Conservation (phyloP, 2,888 invertebrate species). For the Archips crataeganus region DNA sequence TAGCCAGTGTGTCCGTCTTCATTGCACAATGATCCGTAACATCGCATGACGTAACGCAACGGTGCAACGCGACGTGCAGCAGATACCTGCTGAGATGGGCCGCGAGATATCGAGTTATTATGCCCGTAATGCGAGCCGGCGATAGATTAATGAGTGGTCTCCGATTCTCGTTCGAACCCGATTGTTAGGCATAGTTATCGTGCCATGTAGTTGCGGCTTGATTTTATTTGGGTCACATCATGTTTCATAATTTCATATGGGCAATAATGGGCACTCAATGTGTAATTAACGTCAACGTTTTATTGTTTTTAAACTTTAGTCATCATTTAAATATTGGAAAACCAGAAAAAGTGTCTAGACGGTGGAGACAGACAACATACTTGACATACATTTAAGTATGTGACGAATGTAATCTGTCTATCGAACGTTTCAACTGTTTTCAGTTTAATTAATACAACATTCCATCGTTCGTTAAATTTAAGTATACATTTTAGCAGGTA, state of each 20-base stretch:
- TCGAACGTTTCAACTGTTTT: background rate
- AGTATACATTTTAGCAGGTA: background rate
- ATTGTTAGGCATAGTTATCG: constrained; percentile 28
- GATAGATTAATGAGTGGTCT: constrained; percentile 26
- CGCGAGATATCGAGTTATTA: constrained; percentile 34
- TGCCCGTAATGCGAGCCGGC: constrained; percentile 23
- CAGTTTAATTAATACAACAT: background rate
- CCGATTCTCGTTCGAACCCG: constrained; percentile 17
- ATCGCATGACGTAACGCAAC: constrained; percentile 30
- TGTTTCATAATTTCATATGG: background rate
- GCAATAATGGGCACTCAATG: background rate
- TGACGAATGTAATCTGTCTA: background rate
- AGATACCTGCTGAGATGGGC: constrained; percentile 32
- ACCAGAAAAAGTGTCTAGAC: background rate
- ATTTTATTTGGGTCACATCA: constrained; percentile 23
- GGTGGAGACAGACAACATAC: background rate
- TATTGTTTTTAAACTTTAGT: background rate
- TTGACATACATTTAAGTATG: background rate
- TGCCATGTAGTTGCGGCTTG: constrained; percentile 26
- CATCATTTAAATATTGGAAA: background rate
- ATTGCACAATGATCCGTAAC: constrained; percentile 42
- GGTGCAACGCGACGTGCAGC: constrained; percentile 33
- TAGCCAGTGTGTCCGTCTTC: constrained; percentile 38
- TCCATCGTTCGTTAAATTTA: background rate
- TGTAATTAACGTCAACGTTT: background rate